phyloP scores from a whole-genome alignment of 2,113 vertebrate species.

The Plecotus auritus region DNA sequence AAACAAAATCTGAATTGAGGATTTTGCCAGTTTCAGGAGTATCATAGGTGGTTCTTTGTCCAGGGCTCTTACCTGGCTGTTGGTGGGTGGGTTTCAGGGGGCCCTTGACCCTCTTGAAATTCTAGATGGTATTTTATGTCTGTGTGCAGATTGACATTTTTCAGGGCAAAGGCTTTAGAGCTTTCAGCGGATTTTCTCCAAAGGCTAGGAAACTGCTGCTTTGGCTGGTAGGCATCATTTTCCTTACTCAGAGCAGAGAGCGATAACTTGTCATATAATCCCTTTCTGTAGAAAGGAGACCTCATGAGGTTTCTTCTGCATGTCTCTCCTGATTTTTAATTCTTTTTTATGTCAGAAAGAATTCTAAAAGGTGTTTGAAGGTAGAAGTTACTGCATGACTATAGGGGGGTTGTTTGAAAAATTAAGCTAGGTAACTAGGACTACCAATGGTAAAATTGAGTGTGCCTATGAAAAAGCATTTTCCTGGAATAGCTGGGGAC shows the following conservation, averaged over 20 bases:
- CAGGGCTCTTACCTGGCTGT: not conserved
- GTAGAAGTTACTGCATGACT: not conserved
- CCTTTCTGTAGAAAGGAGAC: not conserved
- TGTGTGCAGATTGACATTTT: not conserved
- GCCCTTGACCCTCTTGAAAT: constrained; percentile 1
- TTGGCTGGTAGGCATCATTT: not conserved
- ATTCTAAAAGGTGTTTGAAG: constrained; percentile 20
- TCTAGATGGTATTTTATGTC: not conserved
- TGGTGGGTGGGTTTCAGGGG: not conserved
- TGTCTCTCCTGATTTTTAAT: constrained; percentile 28
- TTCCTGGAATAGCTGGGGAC: not conserved
- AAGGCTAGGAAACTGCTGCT: not conserved
- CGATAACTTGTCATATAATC: not conserved
- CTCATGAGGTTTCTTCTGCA: not conserved
- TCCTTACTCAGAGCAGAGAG: not conserved
- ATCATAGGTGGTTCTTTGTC: not conserved
- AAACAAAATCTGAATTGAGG: not conserved
- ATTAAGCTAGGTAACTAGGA: not conserved
- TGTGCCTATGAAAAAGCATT: not conserved
- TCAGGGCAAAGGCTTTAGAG: not conserved
- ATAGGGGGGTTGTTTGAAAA: not conserved
- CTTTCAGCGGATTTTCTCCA: not conserved
- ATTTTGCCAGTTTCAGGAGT: constrained; percentile 9
- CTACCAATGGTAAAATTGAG: not conserved
- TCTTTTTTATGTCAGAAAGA: constrained; percentile 30